phyloP scores from a whole-genome alignment of 2,113 vertebrate genomes.

The Connochaetes taurinus region DNA sequence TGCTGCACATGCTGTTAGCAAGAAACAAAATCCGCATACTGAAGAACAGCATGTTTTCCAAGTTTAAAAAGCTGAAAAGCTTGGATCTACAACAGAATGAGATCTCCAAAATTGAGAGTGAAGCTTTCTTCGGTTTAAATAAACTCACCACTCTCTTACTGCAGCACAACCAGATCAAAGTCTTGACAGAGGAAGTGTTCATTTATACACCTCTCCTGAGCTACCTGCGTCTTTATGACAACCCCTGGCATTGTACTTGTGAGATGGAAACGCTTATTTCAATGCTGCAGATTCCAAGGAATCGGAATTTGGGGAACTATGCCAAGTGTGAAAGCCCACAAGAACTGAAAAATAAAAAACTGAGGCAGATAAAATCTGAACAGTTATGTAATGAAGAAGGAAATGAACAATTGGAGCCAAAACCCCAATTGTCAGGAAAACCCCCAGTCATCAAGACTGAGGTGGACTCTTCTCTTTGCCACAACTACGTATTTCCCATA shows the following conservation, averaged over 20 bases:
- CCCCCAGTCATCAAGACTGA: constrained; percentile 73
- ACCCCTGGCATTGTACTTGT: constrained; percentile 94
- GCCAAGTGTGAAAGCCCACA: constrained; percentile 88
- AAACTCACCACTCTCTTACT: constrained; percentile 92
- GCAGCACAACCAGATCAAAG: constrained; percentile 91
- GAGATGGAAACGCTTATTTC: constrained; percentile 88
- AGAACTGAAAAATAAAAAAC: constrained; percentile 83
- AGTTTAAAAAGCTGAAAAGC: constrained; percentile 87
- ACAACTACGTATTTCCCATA: constrained; percentile 89
- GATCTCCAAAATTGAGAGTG: constrained; percentile 88
- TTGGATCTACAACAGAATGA: constrained; percentile 96
- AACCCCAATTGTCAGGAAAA: constrained; percentile 47
- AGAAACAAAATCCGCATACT: constrained; percentile 90
- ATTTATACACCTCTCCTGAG: constrained; percentile 86
- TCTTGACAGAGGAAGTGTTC: constrained; percentile 88
- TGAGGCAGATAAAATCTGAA: constrained; percentile 86
- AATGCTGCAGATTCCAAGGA: constrained; percentile 92
- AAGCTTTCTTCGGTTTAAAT: constrained; percentile 90
- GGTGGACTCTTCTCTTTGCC: constrained; percentile 87
- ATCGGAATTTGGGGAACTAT: constrained; percentile 93
- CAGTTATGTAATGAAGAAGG: constrained; percentile 82
- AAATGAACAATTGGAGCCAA: constrained; percentile 48
- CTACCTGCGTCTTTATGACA: constrained; percentile 94
- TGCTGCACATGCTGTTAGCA: constrained; percentile 92
- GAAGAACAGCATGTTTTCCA: constrained; percentile 90